Base-by-base conservation (phyloP, 2,797 vertebrate genomes). In the Enteromius argenteus region DNA sequence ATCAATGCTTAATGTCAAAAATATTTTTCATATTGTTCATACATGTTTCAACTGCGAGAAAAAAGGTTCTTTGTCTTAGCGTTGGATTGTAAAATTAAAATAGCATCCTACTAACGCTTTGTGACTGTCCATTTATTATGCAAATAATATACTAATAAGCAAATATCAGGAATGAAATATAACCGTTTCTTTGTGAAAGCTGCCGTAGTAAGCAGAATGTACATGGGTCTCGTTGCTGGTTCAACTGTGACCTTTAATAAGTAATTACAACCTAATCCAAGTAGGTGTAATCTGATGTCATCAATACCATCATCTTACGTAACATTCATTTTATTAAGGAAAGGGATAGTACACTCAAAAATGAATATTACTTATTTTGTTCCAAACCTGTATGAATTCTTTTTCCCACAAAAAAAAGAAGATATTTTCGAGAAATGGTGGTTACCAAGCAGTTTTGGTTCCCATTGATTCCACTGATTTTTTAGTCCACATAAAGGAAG, bases 261-360 rank as follows among this genome's bases (percentile, higher is more conserved):
- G 7, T 80, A 27, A 77, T 23, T n/a, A 49, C 23, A 74, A 64
- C 69, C 46, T 77, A 80, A 80, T 85, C 80, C 64, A 64, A 62
- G 7, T 53, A 23, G n/a, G 32, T n/a, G 30, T 23, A n/a, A 14
- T 46, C 72, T 39, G 27, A 66, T 30, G 75, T 49, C 5, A 79
- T 75, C 7, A 60, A 4, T 3, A 4, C 19, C 13, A 15, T 73
- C 27, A 15, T 72, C 51, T 83, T 83, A 80, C 64, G 56, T 72
- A 80, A 80, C 35, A 46, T n/a, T 23, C 8, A 32, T 27, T 67
- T 79, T 49, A 79, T 1, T 68, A 60, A 60, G 8, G 3, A n/a
- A n/a, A 53, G 30, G 30, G 0, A 35, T n/a, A 37, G 10, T 53
- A 21, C 17, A 73, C 46, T 30, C 46, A 32, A 51, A 51, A 58